A percentile compares a stretch with the other conserved stretches of the same genome.
These are phyloP conservation scores for Halcyon malimbica DNA, from an alignment of 2,113 vertebrate genomes.

Conservation along the genomic window DNA sequence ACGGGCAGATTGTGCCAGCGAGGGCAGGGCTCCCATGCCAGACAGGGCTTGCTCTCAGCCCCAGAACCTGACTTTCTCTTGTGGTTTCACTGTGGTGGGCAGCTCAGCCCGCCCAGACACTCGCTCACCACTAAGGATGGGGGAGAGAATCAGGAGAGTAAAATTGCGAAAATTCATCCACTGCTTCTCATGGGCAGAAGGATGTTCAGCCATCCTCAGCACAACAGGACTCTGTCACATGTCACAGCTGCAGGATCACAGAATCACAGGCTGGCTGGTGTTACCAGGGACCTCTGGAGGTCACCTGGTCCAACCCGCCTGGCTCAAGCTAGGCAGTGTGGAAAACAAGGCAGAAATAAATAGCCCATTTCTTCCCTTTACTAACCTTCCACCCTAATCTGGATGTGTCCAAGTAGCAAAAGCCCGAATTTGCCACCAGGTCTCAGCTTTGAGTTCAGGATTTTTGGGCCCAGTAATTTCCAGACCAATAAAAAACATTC, in stretches of 20 bases:
- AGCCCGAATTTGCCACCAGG: neutral
- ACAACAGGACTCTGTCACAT: neutral
- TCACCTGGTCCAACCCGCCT: neutral
- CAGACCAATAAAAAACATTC: neutral
- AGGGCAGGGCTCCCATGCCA: fast-evolving
- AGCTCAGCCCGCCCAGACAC: neutral
- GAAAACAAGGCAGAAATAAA: neutral
- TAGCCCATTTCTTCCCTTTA: neutral
- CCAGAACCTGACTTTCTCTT: neutral
- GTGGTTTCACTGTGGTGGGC: neutral
- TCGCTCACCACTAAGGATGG: neutral
- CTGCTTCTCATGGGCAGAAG: neutral
- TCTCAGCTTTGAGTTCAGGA: neutral
- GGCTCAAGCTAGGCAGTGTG: neutral
- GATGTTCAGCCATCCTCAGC: neutral
- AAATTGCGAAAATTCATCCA: neutral
- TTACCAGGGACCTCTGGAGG: neutral
- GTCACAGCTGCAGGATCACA: neutral
- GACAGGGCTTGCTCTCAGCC: neutral
- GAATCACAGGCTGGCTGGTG: neutral
- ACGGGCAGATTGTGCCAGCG: fast-evolving
- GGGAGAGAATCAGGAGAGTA: neutral
- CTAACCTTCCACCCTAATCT: neutral
- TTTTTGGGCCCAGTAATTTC: neutral
- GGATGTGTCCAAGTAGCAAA: neutral